phyloP scores from a whole-genome alignment of 1,140 invertebrate species.

The Heliothis virescens region DNA sequence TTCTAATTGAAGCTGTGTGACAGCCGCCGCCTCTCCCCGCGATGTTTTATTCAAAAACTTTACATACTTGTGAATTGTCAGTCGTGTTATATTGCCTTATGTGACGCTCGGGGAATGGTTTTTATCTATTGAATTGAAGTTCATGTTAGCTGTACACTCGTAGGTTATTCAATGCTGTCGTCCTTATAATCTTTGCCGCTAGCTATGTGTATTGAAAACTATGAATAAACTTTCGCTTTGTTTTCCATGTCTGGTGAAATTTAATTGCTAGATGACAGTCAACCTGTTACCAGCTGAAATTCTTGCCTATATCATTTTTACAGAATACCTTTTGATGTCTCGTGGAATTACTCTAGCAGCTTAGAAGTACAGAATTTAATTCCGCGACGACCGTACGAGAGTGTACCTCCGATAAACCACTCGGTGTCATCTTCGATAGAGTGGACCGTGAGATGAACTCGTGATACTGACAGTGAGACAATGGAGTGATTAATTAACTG shows the following conservation, averaged over 20 bases:
- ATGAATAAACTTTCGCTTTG: too few relatives aligned
- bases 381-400: too few relatives aligned
- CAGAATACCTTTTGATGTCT: too few relatives aligned
- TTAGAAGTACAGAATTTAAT: too few relatives aligned
- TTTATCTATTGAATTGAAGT: not conserved
- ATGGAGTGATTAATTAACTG: constrained; percentile 4
- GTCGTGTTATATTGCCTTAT: not conserved
- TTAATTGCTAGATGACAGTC: too few relatives aligned
- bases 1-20: constrained; percentile 24
- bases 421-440: not conserved
- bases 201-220: too few relatives aligned
- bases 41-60: constrained; percentile 37
- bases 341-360: too few relatives aligned
- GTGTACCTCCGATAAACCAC: too few relatives aligned
- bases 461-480: not conserved
- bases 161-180: not conserved
- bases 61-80: constrained; percentile 29
- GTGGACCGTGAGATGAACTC: not conserved
- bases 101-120: not conserved
- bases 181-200: too few relatives aligned
- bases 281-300: too few relatives aligned
- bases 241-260: too few relatives aligned
- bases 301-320: too few relatives aligned
- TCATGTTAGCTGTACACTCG: not conserved
- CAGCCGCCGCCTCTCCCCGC: not conserved